Evolutionary conservation across 2,113 vertebrate species (phyloP), one percentile per base, ranked within the genome.

Genomic region (Sapajus apella): DNA sequence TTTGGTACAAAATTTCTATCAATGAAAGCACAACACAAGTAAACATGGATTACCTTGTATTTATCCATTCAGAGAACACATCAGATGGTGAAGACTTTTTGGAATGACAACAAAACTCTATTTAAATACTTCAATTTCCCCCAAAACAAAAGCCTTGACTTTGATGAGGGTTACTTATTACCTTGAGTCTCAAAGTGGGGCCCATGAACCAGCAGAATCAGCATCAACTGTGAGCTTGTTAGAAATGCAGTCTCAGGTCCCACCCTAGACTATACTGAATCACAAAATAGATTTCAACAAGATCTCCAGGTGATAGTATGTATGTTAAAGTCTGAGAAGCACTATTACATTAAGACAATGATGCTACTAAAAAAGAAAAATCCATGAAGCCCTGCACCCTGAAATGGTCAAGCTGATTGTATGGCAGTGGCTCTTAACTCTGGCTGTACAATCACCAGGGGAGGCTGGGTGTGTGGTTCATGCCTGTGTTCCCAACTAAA

Each of bases 321-420:
- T n/a, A 90, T n/a, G 50, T 76, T 56, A 75, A 95, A 95, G 82
- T 64, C 56, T 86, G 37, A 70, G 32, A 92, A 85, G 52, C 55
- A 47, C 45, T 4, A 72, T 73, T 92, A 80, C 25, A 93, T 18
- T 8, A 93, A 86, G 32, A 90, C 37, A 81, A 90, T 76, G 50
- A 75, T 50, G 37, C 30, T 55, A 73, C 2, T 47, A 47, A 82
- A 35, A 64, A 79, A 93, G 13, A 93, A 84, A 68, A 89, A 80
- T 64, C 43, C 61, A 35, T 83, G 72, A 88, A 91, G 83, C 13
- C 8, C 2, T 86, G 80, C 3, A 40, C 68, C 68, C 70, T 35
- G n/a, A 64, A 97, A 87, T 16, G 14, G 58, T 80, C 55, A 90
- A 85, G 43, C 25, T 86, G 47, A 92, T 64, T 68, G 18, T 66